These are phyloP conservation scores for Ptychoptera contaminata DNA, from an alignment of 2,888 invertebrate species.

Conservation along the genomic window DNA sequence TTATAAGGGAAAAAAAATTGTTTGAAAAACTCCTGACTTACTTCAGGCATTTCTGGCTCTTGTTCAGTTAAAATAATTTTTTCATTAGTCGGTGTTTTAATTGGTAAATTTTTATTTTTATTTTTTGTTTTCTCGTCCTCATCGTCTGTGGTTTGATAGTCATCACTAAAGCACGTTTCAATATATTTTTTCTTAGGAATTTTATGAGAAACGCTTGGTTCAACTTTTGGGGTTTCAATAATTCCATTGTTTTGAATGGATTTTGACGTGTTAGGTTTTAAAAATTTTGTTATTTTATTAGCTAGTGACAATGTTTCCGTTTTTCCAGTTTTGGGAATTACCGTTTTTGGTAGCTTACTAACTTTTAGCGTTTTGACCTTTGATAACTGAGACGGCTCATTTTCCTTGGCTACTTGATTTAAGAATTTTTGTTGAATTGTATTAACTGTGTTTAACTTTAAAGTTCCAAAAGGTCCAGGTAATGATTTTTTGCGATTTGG, in stretches of 20 bases:
- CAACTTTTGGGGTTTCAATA: slow-evolving; percentile 9
- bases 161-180: slow-evolving; percentile 47
- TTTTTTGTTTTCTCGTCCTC: slow-evolving; percentile 21
- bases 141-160: slow-evolving; percentile 36
- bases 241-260: slow-evolving; percentile 15
- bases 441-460: slow-evolving; percentile 22
- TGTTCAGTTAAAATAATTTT: slow-evolving; percentile 9
- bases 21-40: slow-evolving; percentile 18
- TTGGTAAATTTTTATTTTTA: slow-evolving; percentile 9
- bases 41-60: slow-evolving; percentile 39
- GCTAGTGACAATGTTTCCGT: slow-evolving; percentile 17
- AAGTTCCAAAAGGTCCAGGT: slow-evolving; percentile 18
- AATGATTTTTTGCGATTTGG: slow-evolving; percentile 27
- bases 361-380: slow-evolving; percentile 1
- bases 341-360: slow-evolving; percentile 16
- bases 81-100: background rate
- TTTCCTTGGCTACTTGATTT: slow-evolving; percentile 16
- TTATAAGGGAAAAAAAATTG: background rate
- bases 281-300: slow-evolving; percentile 25
- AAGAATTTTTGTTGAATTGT: slow-evolving; percentile 25
- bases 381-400: background rate
- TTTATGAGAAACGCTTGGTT: slow-evolving; percentile 14
- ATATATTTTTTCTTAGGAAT: slow-evolving; percentile 35
- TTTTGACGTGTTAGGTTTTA: slow-evolving; percentile 7
- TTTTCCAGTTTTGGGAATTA: slow-evolving; percentile 16